These are phyloP conservation scores for Alfaro cultratus DNA, from an alignment of 2,797 vertebrate genomes.

Conservation along the genomic window DNA sequence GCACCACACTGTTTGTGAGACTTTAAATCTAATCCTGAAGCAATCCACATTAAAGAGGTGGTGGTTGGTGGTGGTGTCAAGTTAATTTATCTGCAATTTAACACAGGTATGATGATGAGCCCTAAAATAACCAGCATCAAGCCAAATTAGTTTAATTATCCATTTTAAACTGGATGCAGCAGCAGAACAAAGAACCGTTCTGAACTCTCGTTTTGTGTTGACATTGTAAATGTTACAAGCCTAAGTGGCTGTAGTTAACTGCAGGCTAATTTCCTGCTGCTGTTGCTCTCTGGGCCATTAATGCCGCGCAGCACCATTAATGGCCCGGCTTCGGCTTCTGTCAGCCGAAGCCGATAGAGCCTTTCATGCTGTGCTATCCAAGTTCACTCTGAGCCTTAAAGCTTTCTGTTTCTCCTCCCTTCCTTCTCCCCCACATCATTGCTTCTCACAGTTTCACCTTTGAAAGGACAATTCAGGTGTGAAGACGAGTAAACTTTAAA, in stretches of 20 bases:
- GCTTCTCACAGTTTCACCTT: slow-evolving; percentile 18
- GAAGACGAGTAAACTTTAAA: slow-evolving; percentile 1
- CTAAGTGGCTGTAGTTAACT: slow-evolving; percentile 56
- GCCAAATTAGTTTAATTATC: slow-evolving; percentile 52
- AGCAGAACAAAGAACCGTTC: slow-evolving; percentile 35
- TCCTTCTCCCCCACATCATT: background rate
- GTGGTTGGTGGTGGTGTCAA: background rate
- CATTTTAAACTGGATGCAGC: slow-evolving; percentile 35
- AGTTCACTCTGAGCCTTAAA: slow-evolving; percentile 35
- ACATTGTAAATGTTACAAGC: slow-evolving; percentile 60
- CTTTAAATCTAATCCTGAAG: background rate
- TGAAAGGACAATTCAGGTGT: slow-evolving; percentile 13
- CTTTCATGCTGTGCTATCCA: slow-evolving; percentile 7
- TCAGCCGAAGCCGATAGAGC: slow-evolving; percentile 12
- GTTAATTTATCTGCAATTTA: slow-evolving; percentile 14
- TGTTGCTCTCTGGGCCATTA: slow-evolving; percentile 41
- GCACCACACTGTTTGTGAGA: background rate
- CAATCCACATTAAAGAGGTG: background rate
- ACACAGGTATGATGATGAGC: slow-evolving; percentile 6
- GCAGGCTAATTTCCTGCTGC: slow-evolving; percentile 56
- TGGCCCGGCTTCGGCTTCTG: too few species aligned
- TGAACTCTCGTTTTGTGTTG: slow-evolving; percentile 42
- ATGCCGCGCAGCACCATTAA: slow-evolving; percentile 19
- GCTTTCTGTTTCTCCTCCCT: background rate
- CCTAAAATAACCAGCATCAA: slow-evolving; percentile 40